Conservation (phyloP, 1,140 invertebrate genomes). For the Drosophila leontia region DNA sequence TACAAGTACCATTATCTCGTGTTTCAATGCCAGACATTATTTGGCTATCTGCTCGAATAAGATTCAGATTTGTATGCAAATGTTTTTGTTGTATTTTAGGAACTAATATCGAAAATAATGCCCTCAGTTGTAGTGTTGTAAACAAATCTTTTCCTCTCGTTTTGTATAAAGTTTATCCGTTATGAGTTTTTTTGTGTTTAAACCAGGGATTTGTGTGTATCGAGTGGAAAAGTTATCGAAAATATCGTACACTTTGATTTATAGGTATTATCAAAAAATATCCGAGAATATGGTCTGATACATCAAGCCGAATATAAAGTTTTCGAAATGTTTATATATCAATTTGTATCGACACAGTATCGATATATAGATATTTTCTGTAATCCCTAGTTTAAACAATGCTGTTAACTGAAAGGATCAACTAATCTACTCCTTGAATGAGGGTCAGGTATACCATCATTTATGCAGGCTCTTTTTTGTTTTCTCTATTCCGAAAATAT, state of each 20-base stretch:
- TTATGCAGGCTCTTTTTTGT: not conserved
- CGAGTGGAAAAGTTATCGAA: not conserved
- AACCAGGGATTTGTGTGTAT: conserved; percentile 1
- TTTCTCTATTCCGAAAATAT: no score
- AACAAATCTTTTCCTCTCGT: conserved; percentile 40
- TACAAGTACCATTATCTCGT: conserved; percentile 63
- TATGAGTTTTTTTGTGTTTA: conserved; percentile 21
- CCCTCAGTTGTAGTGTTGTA: conserved; percentile 37
- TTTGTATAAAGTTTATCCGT: conserved; percentile 24
- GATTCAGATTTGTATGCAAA: conserved; percentile 48
- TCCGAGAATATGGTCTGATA: not conserved
- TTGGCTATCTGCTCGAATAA: conserved; percentile 10
- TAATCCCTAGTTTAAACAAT: conserved; percentile 5
- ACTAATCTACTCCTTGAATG: conserved; percentile 10
- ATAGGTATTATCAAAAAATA: not conserved
- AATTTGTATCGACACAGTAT: not conserved
- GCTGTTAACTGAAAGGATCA: not conserved
- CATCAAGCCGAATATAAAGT: not conserved
- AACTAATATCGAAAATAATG: conserved; percentile 78
- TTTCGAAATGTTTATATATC: not conserved
- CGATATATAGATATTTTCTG: not conserved
- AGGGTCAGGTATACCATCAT: conserved; percentile 6
- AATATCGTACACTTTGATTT: not conserved
- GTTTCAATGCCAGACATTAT: conserved; percentile 43
- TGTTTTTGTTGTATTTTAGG: conserved; percentile 54